phyloP scores from a whole-genome alignment of 2,797 vertebrate genomes.

The Macrochelys suwanniensis region DNA sequence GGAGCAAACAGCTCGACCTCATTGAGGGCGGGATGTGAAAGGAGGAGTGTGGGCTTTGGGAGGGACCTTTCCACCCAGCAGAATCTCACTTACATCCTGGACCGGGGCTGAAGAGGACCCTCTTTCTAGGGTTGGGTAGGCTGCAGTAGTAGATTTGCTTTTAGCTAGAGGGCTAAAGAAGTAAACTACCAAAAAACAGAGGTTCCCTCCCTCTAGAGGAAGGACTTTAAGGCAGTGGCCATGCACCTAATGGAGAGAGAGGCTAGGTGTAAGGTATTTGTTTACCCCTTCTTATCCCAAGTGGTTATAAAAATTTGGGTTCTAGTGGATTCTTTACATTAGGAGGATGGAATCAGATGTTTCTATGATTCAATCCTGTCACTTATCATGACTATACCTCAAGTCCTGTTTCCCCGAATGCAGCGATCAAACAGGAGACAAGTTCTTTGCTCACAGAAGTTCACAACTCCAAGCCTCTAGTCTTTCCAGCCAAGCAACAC shows the following conservation, averaged over 20 bases:
- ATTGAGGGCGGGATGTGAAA: background rate
- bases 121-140: background rate
- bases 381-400: background rate
- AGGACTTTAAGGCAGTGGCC: background rate
- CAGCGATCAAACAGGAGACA: background rate
- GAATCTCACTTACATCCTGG: background rate
- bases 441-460: background rate
- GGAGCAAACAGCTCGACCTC: background rate
- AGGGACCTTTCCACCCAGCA: background rate
- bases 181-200: background rate
- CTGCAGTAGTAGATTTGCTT: background rate
- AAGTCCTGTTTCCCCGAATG: background rate
- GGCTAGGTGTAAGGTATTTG: background rate
- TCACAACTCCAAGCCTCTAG: background rate
- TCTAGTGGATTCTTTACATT: background rate
- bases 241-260: background rate
- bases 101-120: fast-evolving
- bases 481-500: background rate
- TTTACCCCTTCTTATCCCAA: background rate
- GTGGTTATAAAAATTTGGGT: background rate
- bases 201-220: background rate
- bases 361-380: background rate
- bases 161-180: background rate
- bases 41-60: background rate
- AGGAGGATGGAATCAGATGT: background rate